Base-by-base conservation (phyloP, 2,113 vertebrate species). In the Hippoglossus stenolepis region DNA sequence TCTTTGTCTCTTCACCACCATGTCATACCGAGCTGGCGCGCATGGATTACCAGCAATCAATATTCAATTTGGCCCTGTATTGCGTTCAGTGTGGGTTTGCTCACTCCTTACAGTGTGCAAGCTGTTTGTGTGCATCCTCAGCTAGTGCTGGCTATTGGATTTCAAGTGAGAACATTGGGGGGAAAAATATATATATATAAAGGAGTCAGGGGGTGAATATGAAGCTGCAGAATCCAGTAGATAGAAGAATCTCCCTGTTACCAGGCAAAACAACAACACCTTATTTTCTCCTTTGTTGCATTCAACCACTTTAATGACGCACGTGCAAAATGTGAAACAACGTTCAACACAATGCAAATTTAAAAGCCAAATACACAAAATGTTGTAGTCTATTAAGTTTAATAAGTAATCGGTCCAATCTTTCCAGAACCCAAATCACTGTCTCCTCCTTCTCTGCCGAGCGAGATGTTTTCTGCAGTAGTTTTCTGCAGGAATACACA, bases 41-140 rank as follows among this genome's bases (percentile, higher is more conserved):
- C 80, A 82, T 84, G 72, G 70, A 87, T 86, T 85, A 85, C 81
- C 70, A 57, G 64, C 83, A 81, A 89, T 91, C 86, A 66, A 91
- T 91, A 90, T 86, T 90, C 77, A 88, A 91, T 92, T 88, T 85
- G 54, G 85, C n/a, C n/a, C 71, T 7, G 53, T 21, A 70, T 51
- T 67, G 70, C 23, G 3, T 28, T 71, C 57, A 2, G 26, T 53
- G 75, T 8, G 78, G 67, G 64, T 75, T 69, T 81, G 77, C 72
- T 75, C 74, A 60, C 65, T 70, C 53, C 38, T 53, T 77, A 53
- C 31, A 51, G 54, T 66, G 80, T 76, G 68, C 8, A 70, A 62
- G 79, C 24, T 53, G 81, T 65, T 75, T 65, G 60, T 61, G 62
- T 77, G 71, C 24, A 75, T 57, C n/a, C 35, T 68, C 65, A 17